A percentile compares a stretch with the other conserved stretches of the same genome.
These are phyloP conservation scores for Latrodectus elegans DNA, from an alignment of 2,888 invertebrate genomes.

Conservation along the genomic window DNA sequence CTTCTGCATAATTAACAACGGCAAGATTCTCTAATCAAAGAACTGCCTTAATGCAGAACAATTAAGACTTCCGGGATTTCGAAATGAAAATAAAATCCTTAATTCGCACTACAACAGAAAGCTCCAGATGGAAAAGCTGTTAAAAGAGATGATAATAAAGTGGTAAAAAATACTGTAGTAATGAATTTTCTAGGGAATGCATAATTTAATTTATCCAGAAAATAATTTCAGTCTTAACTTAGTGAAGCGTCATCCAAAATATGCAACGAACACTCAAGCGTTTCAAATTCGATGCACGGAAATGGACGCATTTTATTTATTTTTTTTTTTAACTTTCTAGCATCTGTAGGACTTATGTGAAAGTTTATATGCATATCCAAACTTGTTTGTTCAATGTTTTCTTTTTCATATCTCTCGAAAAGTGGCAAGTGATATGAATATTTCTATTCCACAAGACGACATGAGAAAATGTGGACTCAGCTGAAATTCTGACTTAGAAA, in stretches of 20 bases:
- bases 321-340: neutral
- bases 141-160: constrained; percentile 16
- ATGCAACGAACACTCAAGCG: constrained; percentile 28
- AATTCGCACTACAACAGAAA: neutral
- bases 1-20: no score
- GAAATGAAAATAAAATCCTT: constrained; percentile 26
- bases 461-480: no score
- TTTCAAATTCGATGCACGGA: constrained; percentile 22
- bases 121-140: neutral
- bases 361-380: neutral
- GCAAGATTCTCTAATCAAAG: no score
- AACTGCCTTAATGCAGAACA: no score
- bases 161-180: constrained; percentile 1
- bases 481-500: no score
- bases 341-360: neutral
- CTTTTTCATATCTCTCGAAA: no score
- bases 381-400: neutral
- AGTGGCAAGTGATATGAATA: no score
- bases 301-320: constrained; percentile 30
- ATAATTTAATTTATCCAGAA: constrained; percentile 57
- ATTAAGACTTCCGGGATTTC: no score
- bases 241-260: constrained; percentile 47
- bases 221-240: constrained; percentile 47
- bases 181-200: constrained; percentile 56
- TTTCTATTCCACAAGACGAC: no score